These are phyloP conservation scores for Oxystoma pomonae DNA, from an alignment of 2,888 invertebrate genomes.

Conservation along the genomic window DNA sequence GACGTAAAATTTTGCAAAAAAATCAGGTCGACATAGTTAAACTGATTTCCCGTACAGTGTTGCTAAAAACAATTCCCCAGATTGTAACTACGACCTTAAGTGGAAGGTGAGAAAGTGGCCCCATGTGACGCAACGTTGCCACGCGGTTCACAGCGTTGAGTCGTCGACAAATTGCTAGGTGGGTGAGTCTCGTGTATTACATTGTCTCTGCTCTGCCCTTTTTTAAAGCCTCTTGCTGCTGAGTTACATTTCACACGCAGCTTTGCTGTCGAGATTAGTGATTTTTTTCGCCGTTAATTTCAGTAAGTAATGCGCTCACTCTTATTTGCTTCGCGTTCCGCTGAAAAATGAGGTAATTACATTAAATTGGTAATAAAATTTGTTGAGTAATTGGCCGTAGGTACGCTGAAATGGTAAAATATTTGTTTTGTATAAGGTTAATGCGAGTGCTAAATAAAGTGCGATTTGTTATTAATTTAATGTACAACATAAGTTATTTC, in stretches of 20 bases:
- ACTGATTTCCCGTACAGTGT: too few relatives aligned
- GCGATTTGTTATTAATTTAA: neutral
- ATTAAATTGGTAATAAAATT: neutral
- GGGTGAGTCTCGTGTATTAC: too few relatives aligned
- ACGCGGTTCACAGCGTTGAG: too few relatives aligned
- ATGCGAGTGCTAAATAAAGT: neutral
- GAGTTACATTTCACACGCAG: constrained; percentile 2
- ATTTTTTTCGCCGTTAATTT: neutral
- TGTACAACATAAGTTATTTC: too few relatives aligned
- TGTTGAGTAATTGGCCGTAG: neutral
- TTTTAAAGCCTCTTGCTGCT: constrained; percentile 22
- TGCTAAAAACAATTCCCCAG: too few relatives aligned
- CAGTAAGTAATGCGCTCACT: neutral
- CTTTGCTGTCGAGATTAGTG: neutral
- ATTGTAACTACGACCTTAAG: too few relatives aligned
- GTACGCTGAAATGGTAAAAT: neutral
- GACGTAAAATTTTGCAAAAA: too few relatives aligned
- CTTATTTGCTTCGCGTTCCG: neutral
- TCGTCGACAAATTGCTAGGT: too few relatives aligned
- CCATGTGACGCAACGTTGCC: too few relatives aligned
- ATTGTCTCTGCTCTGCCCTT: constrained; percentile 17
- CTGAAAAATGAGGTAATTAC: neutral
- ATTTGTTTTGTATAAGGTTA: neutral
- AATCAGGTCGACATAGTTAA: too few relatives aligned
- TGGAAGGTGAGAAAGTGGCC: too few relatives aligned